Base-by-base conservation (phyloP, 2,113 vertebrate species). In the Donacobius atricapilla region DNA sequence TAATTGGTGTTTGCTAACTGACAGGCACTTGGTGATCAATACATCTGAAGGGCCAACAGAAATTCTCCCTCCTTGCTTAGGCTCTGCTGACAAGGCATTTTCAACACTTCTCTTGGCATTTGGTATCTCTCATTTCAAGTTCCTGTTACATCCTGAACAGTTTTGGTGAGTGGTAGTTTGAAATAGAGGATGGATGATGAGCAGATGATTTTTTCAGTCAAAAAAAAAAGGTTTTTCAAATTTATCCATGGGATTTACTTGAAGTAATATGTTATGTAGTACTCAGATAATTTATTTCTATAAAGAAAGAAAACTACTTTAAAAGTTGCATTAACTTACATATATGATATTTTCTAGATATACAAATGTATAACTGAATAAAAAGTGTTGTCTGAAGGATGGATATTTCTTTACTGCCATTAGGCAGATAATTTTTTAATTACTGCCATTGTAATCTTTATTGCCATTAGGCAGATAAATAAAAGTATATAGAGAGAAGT, bases 1-100 rank as follows among this genome's bases (percentile, higher is more conserved):
- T 97, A 97, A 97, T 98, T 97, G 94, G 87, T 97, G 94, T 97
- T 96, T 98, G 91, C 90, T 97, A 97, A 97, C 90, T 50, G 83
- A 97, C 91, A 96, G 82, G 92, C 90, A 94, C 85, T 92, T 35
- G n/a, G 64, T 87, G 96, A 95, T 95, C 96, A 1, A 97, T 96
- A 93, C 90, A 93, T 90, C 77, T 86, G 83, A 80, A 95, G 68
- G 54, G 33, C 90, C 94, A 93, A 96, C n/a, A 96, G 93, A 82
- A 96, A 95, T 87, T 96, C 87, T 75, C 91, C 93, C 94, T 95
- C 95, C 89, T 93, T 97, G 84, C 76, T 92, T 66, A 97, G 93
- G 66, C 82, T 94, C 75, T 97, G 97, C 90, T 98, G 98, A 98
- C 97, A 97, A 88, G 87, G 83, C 47, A 7, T 93, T 97, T 96